Base-by-base conservation (phyloP, 2,113 vertebrate genomes). In the Pollimyrus isidori region DNA sequence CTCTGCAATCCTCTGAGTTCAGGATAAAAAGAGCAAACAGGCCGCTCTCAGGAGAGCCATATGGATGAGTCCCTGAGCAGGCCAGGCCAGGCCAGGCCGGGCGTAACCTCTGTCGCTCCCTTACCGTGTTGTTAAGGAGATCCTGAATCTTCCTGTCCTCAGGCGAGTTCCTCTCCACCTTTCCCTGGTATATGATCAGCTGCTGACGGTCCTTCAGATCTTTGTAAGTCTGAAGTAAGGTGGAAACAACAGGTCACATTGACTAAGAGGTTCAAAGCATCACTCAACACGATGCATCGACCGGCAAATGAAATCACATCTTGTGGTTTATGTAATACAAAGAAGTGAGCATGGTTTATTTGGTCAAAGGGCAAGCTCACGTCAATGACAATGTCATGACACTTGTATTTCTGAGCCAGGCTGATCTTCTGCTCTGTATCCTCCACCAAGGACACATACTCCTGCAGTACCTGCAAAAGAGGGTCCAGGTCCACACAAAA, bases 191-290 rank as follows among this genome's bases (percentile, higher is more conserved):
- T 0, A 92, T 96, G 73, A 95, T 93, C 94, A 99, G 91, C 93
- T 96, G 96, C 92, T 98, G 96, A 0, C 98, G 96, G 92, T 99
- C 98, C 93, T 97, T 99, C 91, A 98, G 92, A 93, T 99, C 98
- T 90, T 93, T 96, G 92, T 96, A 99, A 0, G 96, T 97, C 98
- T 99, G 93, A n/a, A 49, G 26, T 88, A 26, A 35, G 7, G 58
- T 30, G 23, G n/a, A 7, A 88, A 39, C 19, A 30, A 6, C 42
- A 7, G 46, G 39, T 2, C 73, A 80, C 11, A 80, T 21, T 19
- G 35, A 19, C 69, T 35, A 76, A 19, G 35, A 80, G 15, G 73
- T 7, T 80, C 35, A 2, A 19, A 39, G 35, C 35, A 42, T 4
- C 26, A 76, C 11, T 39, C 1, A 39, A 39, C 5, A 76, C 30